Evolutionary conservation across 2,888 invertebrate genomes (phyloP).

Genomic region (Chrysotoxum bicinctum): DNA sequence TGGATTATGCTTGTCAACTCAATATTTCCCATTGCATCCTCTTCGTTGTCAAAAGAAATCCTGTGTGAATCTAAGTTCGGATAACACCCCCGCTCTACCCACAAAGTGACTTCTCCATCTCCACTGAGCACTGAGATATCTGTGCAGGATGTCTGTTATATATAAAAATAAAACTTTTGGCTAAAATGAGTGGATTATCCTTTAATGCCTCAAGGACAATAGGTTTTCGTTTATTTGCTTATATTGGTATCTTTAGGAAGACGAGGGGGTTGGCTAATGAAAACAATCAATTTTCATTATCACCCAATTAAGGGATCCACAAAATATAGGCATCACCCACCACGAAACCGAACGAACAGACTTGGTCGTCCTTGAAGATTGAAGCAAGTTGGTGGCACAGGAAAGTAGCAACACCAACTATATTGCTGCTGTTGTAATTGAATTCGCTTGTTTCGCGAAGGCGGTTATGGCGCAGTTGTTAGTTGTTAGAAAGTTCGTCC

Average conservation of each 20-base stretch:
- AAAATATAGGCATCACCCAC: conserved; percentile 44
- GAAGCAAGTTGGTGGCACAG: conserved; percentile 10
- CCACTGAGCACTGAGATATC: not conserved
- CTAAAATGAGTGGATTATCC: conserved; percentile 62
- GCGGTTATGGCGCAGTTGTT: conserved; percentile 56
- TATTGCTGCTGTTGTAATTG: conserved; percentile 64
- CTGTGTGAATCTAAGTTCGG: conserved; percentile 3
- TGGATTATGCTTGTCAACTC: conserved; percentile 70
- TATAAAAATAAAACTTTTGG: conserved; percentile 41
- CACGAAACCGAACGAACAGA: not conserved
- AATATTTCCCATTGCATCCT: conserved; percentile 50
- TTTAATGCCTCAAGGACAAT: conserved; percentile 63
- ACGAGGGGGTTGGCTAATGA: conserved; percentile 7
- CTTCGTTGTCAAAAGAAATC: conserved; percentile 31
- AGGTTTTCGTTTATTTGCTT: conserved; percentile 49
- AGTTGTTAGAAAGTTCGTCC: conserved; percentile 64
- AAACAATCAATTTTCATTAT: conserved; percentile 69
- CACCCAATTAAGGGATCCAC: conserved; percentile 69
- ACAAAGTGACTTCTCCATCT: conserved; percentile 1
- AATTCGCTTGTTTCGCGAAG: conserved; percentile 73
- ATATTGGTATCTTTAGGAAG: not conserved
- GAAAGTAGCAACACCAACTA: conserved; percentile 14
- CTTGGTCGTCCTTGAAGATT: conserved; percentile 48
- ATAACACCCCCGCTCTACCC: not conserved
- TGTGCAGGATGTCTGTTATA: conserved; percentile 25